These are phyloP conservation scores for Tachuris rubrigastra DNA, from an alignment of 2,113 vertebrate species.

Conservation along the genomic window DNA sequence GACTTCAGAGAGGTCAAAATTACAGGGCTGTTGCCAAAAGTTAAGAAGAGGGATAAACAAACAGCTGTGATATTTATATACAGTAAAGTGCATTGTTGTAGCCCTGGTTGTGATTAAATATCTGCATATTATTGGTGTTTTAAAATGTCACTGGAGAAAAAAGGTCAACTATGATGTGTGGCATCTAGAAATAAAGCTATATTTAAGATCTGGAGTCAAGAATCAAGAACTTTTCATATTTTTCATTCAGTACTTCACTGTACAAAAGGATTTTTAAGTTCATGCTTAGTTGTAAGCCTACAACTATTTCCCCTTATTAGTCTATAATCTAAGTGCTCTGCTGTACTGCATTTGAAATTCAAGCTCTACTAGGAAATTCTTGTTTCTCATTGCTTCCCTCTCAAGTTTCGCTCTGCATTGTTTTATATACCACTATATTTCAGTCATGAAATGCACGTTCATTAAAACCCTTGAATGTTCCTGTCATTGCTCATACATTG, in stretches of 20 bases:
- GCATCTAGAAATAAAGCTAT: background rate
- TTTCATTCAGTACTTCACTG: background rate
- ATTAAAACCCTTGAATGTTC: background rate
- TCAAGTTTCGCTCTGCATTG: background rate
- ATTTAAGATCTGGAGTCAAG: background rate
- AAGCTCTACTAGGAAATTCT: background rate
- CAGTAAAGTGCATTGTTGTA: background rate
- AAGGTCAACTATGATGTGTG: background rate
- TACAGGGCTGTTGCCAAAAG: background rate
- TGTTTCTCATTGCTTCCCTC: background rate
- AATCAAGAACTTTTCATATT: background rate
- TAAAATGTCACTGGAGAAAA: background rate
- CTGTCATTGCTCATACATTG: background rate
- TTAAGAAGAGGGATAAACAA: background rate
- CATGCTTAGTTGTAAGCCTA: background rate
- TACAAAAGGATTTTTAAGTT: background rate
- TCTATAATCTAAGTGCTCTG: background rate
- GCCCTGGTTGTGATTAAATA: background rate
- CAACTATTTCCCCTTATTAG: background rate
- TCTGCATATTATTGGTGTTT: background rate
- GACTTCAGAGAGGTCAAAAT: background rate
- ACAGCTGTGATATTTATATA: background rate
- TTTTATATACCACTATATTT: background rate
- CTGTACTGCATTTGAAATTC: background rate
- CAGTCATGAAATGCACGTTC: background rate